Evolutionary conservation across 35 echinoderm and acorn worm genomes (phyloP), one percentile per base, ranked within the genome.

Genomic region (Nesometra sesokonis): DNA sequence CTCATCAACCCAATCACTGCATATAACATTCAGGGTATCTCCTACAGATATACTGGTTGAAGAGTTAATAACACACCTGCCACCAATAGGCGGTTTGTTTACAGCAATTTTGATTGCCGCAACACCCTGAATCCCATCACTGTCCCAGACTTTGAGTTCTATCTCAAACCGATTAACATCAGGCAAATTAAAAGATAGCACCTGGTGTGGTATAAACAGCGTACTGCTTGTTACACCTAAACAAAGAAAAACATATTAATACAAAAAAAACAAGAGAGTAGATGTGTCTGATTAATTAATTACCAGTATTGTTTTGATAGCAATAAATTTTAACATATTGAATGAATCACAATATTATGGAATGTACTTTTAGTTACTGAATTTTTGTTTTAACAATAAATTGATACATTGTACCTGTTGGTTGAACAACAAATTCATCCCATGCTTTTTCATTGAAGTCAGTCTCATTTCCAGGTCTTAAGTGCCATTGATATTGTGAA

Each of bases 1-100:
- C 0, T 77, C 80, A 79, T 92, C 90, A 13, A 32, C 5, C 90
- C 90, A 92, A 11, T 79, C 86, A 0, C 0, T 0, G 39, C 90
- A 92, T 0, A 0, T 13, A 9, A 92, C 80, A 81, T 35, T 40
- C 4, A 88, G 37, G 13, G 8, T 17, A 5, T 92, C 80, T 0
- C 35, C 85, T 32, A 40, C 37, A 0, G 46, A 57, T 5, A 88
- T 84, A 5, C 32, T 35, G 13, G 80, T 29, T 7, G 86, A 39
- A 31, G 57, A 30, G 7, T 86, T 82, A 19, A 9, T 13, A 27
- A 17, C 78, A 38, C 90, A 92, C 8, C 15, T 32, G 34, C 57
- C 57, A 4, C 77, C 85, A 0, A 0, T n/a, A 0, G 90, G 90
- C 11, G 86, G 90, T 67, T 67, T 30, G 82, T 92, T 92, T 30